Conservation (phyloP, 2,797 vertebrate species). For the Cossypha niveicapilla region DNA sequence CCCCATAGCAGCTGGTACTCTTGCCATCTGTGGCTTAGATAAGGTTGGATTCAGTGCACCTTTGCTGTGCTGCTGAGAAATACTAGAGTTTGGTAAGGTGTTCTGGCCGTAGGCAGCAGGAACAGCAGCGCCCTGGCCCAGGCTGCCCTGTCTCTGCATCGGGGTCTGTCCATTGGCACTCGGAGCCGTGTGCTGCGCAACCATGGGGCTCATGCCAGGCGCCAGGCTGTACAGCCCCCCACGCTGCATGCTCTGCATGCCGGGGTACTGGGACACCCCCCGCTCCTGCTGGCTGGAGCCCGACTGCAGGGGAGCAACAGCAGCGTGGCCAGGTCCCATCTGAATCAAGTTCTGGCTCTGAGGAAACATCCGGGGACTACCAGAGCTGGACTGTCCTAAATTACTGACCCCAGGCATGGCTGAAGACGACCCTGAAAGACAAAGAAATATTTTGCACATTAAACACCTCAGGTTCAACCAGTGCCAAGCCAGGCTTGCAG, state of each 20-base stretch:
- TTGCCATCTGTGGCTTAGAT: constrained; percentile 83
- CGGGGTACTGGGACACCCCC: constrained; percentile 78
- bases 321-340: constrained; percentile 80
- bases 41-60: constrained; percentile 80
- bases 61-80: constrained; percentile 85
- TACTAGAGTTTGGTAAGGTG: constrained; percentile 75
- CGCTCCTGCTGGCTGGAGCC: constrained; percentile 82
- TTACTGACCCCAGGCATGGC: constrained; percentile 80
- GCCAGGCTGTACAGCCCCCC: constrained; percentile 82
- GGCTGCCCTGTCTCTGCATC: constrained; percentile 79
- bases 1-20: constrained; percentile 81
- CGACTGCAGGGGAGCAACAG: constrained; percentile 77
- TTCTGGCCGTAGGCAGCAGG: constrained; percentile 84
- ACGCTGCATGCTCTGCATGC: constrained; percentile 83
- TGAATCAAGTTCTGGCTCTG: constrained; percentile 88
- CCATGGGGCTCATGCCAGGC: constrained; percentile 76
- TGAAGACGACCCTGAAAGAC: constrained; percentile 82
- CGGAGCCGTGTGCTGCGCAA: constrained; percentile 74
- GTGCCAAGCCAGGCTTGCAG: not conserved
- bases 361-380: constrained; percentile 87
- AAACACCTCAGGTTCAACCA: not conserved
- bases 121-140: constrained; percentile 73
- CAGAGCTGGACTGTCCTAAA: constrained; percentile 81
- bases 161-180: constrained; percentile 73
- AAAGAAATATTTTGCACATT: not conserved